A percentile compares a stretch with the other conserved stretches of the same genome.
Conservation (phyloP, 2,888 invertebrate species). For the Apodemia duryi region DNA sequence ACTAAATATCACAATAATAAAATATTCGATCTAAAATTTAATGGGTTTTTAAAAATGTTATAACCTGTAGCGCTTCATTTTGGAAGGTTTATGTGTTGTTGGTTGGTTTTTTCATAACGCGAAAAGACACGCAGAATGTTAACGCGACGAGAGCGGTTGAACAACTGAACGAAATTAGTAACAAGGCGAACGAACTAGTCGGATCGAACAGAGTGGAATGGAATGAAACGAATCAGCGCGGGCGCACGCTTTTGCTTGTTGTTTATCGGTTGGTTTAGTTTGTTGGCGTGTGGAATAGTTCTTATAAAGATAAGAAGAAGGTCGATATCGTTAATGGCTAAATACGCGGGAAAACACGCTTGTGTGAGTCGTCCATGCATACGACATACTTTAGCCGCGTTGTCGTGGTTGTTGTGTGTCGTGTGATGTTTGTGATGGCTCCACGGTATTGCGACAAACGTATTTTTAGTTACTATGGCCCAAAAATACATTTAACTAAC, state of each 20-base stretch:
- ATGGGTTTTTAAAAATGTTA: conserved; percentile 70
- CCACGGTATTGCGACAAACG: conserved; percentile 48
- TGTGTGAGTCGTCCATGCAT: conserved; percentile 41
- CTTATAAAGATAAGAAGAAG: conserved; percentile 68
- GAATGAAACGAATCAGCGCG: conserved; percentile 73
- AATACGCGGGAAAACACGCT: conserved; percentile 39
- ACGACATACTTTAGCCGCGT: conserved; percentile 29
- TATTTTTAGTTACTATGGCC: conserved; percentile 63
- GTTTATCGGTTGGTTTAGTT: conserved; percentile 60
- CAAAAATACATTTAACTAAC: conserved; percentile 31
- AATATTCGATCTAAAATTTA: conserved; percentile 74
- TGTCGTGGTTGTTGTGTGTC: conserved; percentile 27
- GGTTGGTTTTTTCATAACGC: conserved; percentile 72
- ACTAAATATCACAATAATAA: conserved; percentile 77
- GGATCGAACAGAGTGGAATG: conserved; percentile 51
- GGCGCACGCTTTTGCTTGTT: conserved; percentile 74
- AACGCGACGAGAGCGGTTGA: conserved; percentile 66
- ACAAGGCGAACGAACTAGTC: conserved; percentile 62
- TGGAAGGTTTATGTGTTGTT: conserved; percentile 77
- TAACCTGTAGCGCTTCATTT: conserved; percentile 78
- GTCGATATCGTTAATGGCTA: conserved; percentile 58
- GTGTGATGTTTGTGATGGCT: conserved; percentile 6
- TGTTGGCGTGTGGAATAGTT: conserved; percentile 48
- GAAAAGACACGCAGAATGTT: conserved; percentile 56
- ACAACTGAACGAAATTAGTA: conserved; percentile 59